Evolutionary conservation across 1,140 invertebrate species (phyloP), one percentile per base, ranked within the genome.

Genomic region (Cecropterus lyciades): DNA sequence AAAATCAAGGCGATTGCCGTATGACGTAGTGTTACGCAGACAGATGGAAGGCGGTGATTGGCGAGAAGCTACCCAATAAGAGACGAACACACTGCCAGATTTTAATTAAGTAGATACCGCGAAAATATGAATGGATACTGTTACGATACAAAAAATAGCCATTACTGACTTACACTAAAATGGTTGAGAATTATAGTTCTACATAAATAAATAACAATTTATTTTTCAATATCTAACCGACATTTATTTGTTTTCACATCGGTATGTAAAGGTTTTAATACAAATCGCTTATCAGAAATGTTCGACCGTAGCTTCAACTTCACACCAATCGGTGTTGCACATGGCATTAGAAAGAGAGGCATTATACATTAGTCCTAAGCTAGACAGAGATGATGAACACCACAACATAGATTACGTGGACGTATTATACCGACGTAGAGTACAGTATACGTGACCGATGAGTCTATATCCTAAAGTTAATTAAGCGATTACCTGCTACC

Each of bases 41-140:
- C 94, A 94, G 93, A 94, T 94, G 94, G 93, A 94, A 87, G 65
- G 63, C 57, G 76, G 20, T 73, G 66, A 94, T 94, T 94, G 93
- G 94, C 71, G 42, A 67, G 1, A 66, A 27, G 48, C 62, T 73
- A 73, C 56, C 91, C 68, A 92, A 92, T 92, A 73, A 73, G 52
- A 82, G 75, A 75, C 75, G 78, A 89, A 91, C 90, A 92, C 87
- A 91, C 84, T 82, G 57, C 68, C 70, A 60, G 53, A 53, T 30
- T 24, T 37, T 64, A 45, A 53, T 64, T 24, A 42, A 13, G 3
- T 0, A 56, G 13, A 11, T 33, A 9, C 83, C 88, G 88, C 70
- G 72, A 86, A 82, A 77, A 68, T 79, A 69, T 60, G 65, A 85
- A 65, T 65, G 13, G 1, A 5, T 16, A 65, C 16, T 45, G 0